Evolutionary conservation across 2,797 vertebrate species (phyloP).

Genomic region (Ctenopoma multispine): DNA sequence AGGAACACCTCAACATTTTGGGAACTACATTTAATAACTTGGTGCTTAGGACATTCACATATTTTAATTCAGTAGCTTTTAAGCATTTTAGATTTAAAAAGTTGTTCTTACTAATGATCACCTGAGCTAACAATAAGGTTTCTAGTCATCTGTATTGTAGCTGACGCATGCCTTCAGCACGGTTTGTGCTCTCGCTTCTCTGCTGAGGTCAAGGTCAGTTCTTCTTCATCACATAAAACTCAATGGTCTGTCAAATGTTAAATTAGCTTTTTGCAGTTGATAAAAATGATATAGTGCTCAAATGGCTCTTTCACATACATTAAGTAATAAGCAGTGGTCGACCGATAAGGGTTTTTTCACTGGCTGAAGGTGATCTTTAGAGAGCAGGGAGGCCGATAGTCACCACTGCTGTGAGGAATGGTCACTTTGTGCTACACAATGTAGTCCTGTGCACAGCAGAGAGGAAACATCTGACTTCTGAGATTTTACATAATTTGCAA

Average conservation of each 20-base stretch:
- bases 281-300: conserved; percentile 13
- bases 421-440: no score
- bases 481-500: no score
- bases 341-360: no score
- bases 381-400: no score
- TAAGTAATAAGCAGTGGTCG: conserved; percentile 9
- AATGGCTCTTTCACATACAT: neutral
- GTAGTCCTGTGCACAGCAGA: no score
- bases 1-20: no score
- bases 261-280: conserved; percentile 9
- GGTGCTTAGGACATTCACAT: no score
- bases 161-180: neutral
- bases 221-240: conserved; percentile 12
- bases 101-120: neutral
- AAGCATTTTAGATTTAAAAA: neutral
- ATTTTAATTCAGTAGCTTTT: neutral
- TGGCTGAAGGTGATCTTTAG: no score
- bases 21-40: no score
- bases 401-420: no score
- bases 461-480: no score
- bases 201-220: conserved; percentile 34
- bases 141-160: neutral
- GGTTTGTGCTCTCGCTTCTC: neutral
- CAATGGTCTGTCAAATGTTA: conserved; percentile 11
- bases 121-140: neutral